Conservation (phyloP, 2,113 vertebrate species). For the Electrona antarctica region DNA sequence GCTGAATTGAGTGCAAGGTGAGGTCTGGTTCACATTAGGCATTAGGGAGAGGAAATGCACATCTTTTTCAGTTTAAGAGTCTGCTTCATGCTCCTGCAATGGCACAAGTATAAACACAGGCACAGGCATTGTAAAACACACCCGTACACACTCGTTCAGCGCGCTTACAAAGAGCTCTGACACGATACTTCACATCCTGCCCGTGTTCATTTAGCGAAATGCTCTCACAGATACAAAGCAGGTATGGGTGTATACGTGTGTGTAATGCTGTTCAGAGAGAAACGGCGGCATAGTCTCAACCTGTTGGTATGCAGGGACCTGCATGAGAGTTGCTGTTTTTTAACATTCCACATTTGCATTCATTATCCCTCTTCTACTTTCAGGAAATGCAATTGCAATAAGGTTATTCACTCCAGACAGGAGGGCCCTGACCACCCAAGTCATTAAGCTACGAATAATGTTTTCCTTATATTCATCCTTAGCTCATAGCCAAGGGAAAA, state of each 20-base stretch:
- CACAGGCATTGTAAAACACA: conserved; percentile 57
- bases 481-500: no score
- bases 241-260: conserved; percentile 39
- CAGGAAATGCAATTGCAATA: conserved; percentile 35
- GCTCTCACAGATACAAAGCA: conserved; percentile 52
- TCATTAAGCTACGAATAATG: no score
- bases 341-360: conserved; percentile 54
- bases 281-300: conserved; percentile 34
- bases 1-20: conserved; percentile 47
- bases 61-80: conserved; percentile 76
- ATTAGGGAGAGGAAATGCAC: conserved; percentile 66
- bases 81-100: conserved; percentile 62
- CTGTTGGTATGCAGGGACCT: conserved; percentile 41
- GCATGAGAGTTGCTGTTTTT: conserved; percentile 36
- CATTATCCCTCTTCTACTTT: conserved; percentile 38
- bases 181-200: conserved; percentile 62
- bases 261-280: conserved; percentile 37
- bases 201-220: conserved; percentile 51
- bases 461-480: no score
- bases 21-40: conserved; percentile 73
- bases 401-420: conserved; percentile 47
- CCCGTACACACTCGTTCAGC: conserved; percentile 35
- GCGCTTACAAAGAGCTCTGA: conserved; percentile 37
- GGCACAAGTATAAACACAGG: conserved; percentile 67
- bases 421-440: neutral